Conservation (phyloP, 2,113 vertebrate species). For the Ageneiosus marmoratus region DNA sequence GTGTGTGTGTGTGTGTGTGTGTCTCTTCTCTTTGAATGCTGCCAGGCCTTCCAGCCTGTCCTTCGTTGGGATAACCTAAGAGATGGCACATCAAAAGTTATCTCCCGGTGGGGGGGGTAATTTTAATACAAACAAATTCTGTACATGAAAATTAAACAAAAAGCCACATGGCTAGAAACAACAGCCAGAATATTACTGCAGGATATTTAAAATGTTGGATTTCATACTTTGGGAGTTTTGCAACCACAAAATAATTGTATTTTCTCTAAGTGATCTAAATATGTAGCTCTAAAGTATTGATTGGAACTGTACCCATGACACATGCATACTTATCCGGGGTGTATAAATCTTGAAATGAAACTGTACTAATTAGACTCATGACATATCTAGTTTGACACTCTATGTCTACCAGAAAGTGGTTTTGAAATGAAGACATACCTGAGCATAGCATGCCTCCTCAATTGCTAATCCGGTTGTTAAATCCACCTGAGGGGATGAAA, state of each 20-base stretch:
- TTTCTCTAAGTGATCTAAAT: not conserved
- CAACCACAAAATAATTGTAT: not conserved
- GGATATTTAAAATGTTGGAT: not conserved
- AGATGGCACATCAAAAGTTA: conserved; percentile 58
- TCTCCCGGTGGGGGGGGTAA: too few species aligned
- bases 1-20: too few species aligned
- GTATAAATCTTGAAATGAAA: not conserved
- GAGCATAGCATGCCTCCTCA: conserved; percentile 96
- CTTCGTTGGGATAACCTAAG: conserved; percentile 93
- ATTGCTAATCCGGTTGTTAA: conserved; percentile 93
- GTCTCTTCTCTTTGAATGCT: conserved; percentile 95
- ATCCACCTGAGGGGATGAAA: conserved; percentile 81
- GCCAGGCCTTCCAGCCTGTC: conserved; percentile 93
- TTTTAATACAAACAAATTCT: not conserved
- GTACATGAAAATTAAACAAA: not conserved
- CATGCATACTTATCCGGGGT: not conserved
- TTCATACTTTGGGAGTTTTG: not conserved
- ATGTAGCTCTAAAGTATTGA: not conserved
- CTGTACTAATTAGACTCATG: not conserved
- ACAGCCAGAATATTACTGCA: not conserved
- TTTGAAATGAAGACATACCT: conserved; percentile 75
- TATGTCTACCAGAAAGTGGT: not conserved
- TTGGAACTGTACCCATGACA: not conserved
- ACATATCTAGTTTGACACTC: not conserved
- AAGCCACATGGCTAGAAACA: not conserved